Conservation (phyloP, 2,113 vertebrate species). For the Chroicocephalus ridibundus region DNA sequence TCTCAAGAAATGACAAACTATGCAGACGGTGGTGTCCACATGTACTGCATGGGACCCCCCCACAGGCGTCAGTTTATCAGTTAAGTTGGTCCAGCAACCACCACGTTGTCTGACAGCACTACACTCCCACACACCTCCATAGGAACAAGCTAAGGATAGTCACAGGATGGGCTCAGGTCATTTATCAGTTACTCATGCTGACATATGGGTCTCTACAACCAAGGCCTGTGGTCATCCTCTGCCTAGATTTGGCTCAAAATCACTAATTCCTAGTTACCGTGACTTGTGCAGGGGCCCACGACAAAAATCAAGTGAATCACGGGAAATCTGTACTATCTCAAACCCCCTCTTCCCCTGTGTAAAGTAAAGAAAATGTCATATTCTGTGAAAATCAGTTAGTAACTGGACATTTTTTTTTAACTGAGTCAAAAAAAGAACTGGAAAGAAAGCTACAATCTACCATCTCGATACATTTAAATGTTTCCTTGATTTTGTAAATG, state of each 20-base stretch:
- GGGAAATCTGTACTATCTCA: neutral
- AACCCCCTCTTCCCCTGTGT: neutral
- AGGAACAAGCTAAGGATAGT: neutral
- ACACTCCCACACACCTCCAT: neutral
- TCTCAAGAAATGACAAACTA: neutral
- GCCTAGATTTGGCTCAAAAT: neutral
- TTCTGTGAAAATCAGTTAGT: neutral
- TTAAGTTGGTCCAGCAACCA: neutral
- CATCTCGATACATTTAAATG: neutral
- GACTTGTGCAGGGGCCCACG: neutral
- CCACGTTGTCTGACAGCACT: fast-evolving
- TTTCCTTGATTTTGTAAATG: neutral
- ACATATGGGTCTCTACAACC: neutral
- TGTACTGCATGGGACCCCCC: too few relatives aligned
- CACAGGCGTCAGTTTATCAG: neutral
- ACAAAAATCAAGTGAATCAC: neutral
- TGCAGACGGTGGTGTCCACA: neutral
- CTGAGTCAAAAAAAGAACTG: neutral
- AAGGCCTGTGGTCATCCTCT: neutral
- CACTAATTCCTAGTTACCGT: neutral
- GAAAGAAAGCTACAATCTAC: neutral
- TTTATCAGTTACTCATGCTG: neutral
- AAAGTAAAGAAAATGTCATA: neutral
- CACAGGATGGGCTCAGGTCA: neutral
- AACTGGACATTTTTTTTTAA: neutral